Percentiles rank a stretch among this genome's conserved stretches.
Evolutionary conservation across 2,797 vertebrate genomes (phyloP).

Genomic region (Dicrostonyx torquatus): DNA sequence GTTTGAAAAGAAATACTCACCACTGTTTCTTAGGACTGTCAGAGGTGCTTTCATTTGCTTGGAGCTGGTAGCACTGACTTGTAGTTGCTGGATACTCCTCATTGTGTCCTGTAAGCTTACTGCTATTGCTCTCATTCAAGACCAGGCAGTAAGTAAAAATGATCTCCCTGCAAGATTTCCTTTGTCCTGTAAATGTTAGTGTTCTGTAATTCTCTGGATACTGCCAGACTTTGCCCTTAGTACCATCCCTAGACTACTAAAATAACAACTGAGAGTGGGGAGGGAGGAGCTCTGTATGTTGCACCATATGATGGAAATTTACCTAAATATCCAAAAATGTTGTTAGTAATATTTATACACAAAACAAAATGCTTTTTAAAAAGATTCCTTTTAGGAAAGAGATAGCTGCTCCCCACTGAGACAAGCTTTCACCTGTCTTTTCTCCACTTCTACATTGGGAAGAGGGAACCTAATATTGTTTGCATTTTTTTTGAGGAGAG

Average conservation of each 20-base stretch:
- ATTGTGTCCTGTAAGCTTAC: not conserved
- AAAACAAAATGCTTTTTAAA: not conserved
- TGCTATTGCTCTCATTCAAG: not conserved
- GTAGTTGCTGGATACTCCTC: not conserved
- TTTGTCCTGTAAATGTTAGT: not conserved
- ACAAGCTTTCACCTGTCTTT: not conserved
- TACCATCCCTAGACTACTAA: not conserved
- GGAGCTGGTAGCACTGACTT: not conserved
- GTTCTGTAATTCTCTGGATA: not conserved
- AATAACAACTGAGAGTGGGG: not conserved
- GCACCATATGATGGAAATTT: not conserved
- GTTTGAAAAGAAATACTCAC: rapidly evolving
- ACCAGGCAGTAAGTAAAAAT: not conserved
- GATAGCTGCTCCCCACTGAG: not conserved
- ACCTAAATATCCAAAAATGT: not conserved
- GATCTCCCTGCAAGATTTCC: not conserved
- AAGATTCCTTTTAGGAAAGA: not conserved
- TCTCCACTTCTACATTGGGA: not conserved
- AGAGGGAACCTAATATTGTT: not conserved
- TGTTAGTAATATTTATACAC: not conserved
- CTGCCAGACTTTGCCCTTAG: not conserved
- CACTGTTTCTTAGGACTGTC: not conserved
- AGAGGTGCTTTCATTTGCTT: too few species aligned
- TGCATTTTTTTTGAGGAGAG: not conserved
- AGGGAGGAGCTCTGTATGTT: not conserved